These are phyloP conservation scores for Fistularia commersonii DNA, from an alignment of 2,797 vertebrate genomes.

Conservation along the genomic window DNA sequence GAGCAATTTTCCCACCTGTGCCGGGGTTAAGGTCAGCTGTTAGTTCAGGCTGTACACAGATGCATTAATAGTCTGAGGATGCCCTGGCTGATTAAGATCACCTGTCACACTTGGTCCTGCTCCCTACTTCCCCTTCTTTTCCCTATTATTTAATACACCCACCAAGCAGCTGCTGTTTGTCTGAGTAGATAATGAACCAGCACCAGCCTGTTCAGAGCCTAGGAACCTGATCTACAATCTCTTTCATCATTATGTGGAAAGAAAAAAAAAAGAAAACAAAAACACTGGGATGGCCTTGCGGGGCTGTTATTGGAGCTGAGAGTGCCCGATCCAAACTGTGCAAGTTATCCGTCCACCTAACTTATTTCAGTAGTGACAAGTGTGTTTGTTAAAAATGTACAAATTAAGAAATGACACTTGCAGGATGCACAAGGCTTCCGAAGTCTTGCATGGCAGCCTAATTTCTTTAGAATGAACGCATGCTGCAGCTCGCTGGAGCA, in stretches of 20 bases:
- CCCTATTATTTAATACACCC: conserved; percentile 31
- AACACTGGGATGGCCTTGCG: conserved; percentile 1
- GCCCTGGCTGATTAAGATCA: conserved; percentile 32
- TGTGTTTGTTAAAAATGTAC: too few relatives aligned
- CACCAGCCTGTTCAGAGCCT: conserved; percentile 8
- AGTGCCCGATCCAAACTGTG: neutral
- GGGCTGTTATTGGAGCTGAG: neutral
- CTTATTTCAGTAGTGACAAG: too few relatives aligned
- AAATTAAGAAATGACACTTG: too few relatives aligned
- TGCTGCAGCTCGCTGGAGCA: conserved; percentile 21
- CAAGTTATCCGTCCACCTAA: neutral
- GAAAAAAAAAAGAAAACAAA: too few relatives aligned
- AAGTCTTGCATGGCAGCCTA: conserved; percentile 20
- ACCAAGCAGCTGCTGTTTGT: conserved; percentile 52
- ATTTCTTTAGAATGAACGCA: conserved; percentile 24
- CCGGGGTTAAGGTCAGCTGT: conserved; percentile 21
- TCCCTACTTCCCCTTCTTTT: conserved; percentile 20
- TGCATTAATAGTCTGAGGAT: conserved; percentile 8
- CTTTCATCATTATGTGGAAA: neutral
- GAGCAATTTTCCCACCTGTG: conserved; percentile 42
- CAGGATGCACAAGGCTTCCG: too few relatives aligned
- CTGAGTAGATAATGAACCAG: conserved; percentile 33
- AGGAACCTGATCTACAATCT: conserved; percentile 4
- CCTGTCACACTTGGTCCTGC: conserved; percentile 23
- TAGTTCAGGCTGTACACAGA: neutral